Conservation (phyloP, 2,888 invertebrate genomes). For the Zeuzera pyrina region DNA sequence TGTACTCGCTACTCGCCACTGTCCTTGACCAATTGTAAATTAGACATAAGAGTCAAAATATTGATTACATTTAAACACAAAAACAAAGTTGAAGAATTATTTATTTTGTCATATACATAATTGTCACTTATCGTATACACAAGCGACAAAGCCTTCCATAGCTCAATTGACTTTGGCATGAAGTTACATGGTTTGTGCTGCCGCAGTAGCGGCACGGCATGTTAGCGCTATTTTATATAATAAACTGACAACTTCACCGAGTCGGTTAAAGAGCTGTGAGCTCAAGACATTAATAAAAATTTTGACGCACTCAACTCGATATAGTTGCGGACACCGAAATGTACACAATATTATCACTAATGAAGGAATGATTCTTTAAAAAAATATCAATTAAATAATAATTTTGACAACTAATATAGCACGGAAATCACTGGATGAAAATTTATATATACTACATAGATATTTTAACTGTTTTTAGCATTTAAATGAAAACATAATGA, state of each 20-base stretch:
- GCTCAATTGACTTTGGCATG: conserved; percentile 74
- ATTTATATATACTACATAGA: no score
- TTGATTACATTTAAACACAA: no score
- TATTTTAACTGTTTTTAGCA: no score
- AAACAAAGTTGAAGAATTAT: conserved; percentile 60
- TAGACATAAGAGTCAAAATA: no score
- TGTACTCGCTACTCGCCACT: no score
- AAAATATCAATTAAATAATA: no score
- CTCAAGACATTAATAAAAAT: not conserved
- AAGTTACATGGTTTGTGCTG: conserved; percentile 64
- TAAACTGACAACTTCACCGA: not conserved
- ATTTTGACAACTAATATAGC: no score
- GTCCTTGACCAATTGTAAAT: no score
- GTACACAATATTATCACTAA: not conserved
- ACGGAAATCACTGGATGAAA: no score
- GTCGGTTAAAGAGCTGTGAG: not conserved
- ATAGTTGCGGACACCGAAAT: not conserved
- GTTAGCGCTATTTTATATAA: not conserved
- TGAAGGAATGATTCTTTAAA: no score
- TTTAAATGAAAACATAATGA: no score
- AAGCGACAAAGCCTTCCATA: conserved; percentile 68
- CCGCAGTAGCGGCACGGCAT: conserved; percentile 24
- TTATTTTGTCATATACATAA: conserved; percentile 64
- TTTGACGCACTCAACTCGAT: no score
- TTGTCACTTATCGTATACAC: conserved; percentile 68